Conservation (phyloP, 2,113 vertebrate genomes). For the Polypterus bichir region DNA sequence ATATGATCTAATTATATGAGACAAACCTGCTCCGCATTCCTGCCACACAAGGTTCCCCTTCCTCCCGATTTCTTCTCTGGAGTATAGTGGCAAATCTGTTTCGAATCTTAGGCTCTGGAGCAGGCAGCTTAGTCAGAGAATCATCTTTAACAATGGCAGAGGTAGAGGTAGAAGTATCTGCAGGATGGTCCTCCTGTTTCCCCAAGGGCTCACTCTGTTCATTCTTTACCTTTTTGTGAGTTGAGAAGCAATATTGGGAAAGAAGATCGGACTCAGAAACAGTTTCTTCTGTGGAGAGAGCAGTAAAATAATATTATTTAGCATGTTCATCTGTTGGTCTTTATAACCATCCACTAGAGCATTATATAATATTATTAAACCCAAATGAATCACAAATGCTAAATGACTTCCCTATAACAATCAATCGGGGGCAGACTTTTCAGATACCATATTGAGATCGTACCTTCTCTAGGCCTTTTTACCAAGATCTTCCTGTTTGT, state of each 20-base stretch:
- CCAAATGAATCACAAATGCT: too few relatives aligned
- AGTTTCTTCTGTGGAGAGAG: slow-evolving; percentile 34
- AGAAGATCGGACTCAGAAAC: slow-evolving; percentile 72
- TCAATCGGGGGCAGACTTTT: too few relatives aligned
- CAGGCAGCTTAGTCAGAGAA: not conserved
- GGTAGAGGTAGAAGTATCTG: slow-evolving; percentile 9
- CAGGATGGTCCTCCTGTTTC: slow-evolving; percentile 5
- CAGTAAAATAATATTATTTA: slow-evolving; percentile 10
- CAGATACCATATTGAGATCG: slow-evolving; percentile 2
- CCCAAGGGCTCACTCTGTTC: slow-evolving; percentile 16
- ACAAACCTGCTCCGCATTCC: slow-evolving; percentile 74
- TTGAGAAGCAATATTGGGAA: slow-evolving; percentile 60
- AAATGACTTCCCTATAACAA: too few relatives aligned
- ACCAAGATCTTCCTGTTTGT: slow-evolving; percentile 43
- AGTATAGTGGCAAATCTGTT: slow-evolving; percentile 75
- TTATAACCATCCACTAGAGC: too few relatives aligned
- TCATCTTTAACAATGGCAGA: not conserved
- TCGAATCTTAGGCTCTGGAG: slow-evolving; percentile 27
- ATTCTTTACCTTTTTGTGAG: slow-evolving; percentile 53
- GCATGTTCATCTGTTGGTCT: too few relatives aligned
- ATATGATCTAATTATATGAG: not conserved
- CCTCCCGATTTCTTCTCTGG: slow-evolving; percentile 60
- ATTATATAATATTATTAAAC: too few relatives aligned
- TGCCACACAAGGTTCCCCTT: slow-evolving; percentile 39
- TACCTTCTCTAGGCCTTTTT: slow-evolving; percentile 74